These are phyloP conservation scores for Netelia melanura DNA, from an alignment of 2,888 invertebrate genomes.

Conservation along the genomic window DNA sequence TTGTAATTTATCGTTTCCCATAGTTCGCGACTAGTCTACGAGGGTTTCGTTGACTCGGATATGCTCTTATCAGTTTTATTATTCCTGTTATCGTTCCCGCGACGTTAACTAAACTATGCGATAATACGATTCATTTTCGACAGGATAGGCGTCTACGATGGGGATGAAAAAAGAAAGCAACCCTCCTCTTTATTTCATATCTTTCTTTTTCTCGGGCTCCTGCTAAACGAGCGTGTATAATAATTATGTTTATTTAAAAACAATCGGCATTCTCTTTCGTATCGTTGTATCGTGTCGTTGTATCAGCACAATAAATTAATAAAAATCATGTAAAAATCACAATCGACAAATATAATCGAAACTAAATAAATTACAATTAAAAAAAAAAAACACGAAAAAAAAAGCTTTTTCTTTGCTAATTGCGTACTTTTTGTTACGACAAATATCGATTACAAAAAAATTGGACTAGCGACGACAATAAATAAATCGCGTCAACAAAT, in stretches of 20 bases:
- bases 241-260: constrained; percentile 43
- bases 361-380: constrained; percentile 58
- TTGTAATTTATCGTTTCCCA: background rate
- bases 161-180: constrained; percentile 30
- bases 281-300: constrained; percentile 82
- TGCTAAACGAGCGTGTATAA: constrained; percentile 46
- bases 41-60: constrained; percentile 56
- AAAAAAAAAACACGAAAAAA: constrained; percentile 35
- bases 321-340: constrained; percentile 37
- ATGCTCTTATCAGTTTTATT: constrained; percentile 63
- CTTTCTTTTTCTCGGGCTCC: background rate
- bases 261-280: constrained; percentile 56
- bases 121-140: constrained; percentile 18
- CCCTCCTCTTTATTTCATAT: background rate
- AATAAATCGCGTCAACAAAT: constrained; percentile 56
- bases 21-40: background rate
- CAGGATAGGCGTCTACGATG: constrained; percentile 17
- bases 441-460: constrained; percentile 67
- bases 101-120: constrained; percentile 30
- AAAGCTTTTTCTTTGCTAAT: constrained; percentile 5
- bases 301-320: constrained; percentile 73
- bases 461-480: constrained; percentile 50
- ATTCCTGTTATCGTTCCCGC: constrained; percentile 63
- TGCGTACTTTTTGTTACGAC: constrained; percentile 48
- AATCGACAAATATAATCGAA: constrained; percentile 67